These are phyloP conservation scores for Morelia viridis DNA, from an alignment of 2,797 vertebrate species.

Conservation along the genomic window DNA sequence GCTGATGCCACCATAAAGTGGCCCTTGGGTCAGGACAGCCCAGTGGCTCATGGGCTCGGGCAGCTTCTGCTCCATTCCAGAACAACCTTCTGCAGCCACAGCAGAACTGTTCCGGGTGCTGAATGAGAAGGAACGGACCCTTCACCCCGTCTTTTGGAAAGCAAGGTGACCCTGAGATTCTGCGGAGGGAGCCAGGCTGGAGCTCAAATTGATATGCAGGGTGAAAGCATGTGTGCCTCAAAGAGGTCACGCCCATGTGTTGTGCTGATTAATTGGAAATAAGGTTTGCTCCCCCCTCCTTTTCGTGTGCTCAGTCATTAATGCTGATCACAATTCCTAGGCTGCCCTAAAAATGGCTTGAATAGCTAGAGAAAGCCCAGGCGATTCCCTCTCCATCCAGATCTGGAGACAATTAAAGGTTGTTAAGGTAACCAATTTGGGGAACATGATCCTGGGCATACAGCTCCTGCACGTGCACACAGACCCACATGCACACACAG, in stretches of 20 bases:
- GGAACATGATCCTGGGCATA: too few relatives aligned
- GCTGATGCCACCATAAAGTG: background rate
- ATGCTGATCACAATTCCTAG: background rate
- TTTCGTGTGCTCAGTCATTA: background rate
- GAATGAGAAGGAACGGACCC: background rate
- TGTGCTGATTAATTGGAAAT: background rate
- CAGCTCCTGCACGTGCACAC: background rate
- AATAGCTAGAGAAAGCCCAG: background rate
- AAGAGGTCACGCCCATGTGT: background rate
- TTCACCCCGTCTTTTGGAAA: background rate
- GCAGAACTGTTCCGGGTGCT: background rate
- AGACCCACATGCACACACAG: too few relatives aligned
- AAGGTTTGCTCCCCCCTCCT: too few relatives aligned
- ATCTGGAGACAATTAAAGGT: background rate
- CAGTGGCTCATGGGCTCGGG: fast-evolving
- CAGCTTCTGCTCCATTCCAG: background rate
- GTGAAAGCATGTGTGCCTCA: background rate
- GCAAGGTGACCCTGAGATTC: background rate
- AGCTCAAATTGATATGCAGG: background rate
- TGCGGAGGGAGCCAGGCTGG: background rate
- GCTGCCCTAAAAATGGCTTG: background rate
- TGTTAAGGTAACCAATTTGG: background rate
- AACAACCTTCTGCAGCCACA: background rate
- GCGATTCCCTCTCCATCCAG: background rate
- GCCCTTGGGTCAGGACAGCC: background rate